A percentile compares a stretch with the other conserved stretches of the same genome.
phyloP scores from a whole-genome alignment of 2,113 vertebrate species.

The Paramisgurnus dabryanus region DNA sequence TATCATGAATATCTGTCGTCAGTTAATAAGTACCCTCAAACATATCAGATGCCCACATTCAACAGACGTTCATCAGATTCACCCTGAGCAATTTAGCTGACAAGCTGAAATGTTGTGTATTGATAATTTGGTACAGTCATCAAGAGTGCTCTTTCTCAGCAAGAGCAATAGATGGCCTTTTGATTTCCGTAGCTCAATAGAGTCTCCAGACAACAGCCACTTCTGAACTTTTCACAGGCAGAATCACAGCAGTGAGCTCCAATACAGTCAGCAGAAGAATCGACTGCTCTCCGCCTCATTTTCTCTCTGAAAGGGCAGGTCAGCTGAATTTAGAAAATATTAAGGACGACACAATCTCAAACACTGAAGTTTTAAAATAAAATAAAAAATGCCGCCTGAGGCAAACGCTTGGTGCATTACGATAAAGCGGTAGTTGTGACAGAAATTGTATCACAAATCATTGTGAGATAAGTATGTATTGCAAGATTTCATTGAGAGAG shows the following conservation, averaged over 20 bases:
- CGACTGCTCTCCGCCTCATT: constrained; percentile 1
- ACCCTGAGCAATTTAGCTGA: constrained; percentile 27
- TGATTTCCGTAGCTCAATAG: constrained; percentile 22
- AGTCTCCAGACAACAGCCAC: constrained; percentile 11
- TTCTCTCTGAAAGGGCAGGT: constrained; percentile 16
- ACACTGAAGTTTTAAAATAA: constrained; percentile 25
- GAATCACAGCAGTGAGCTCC: constrained; percentile 1
- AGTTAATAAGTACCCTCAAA: not conserved
- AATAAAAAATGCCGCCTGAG: not conserved
- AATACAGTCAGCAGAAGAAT: constrained; percentile 21
- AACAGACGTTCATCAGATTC: constrained; percentile 24
- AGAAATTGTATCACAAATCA: not conserved
- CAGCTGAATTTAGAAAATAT: not conserved
- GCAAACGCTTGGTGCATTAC: not conserved
- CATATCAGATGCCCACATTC: constrained; percentile 7
- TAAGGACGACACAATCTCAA: constrained; percentile 4
- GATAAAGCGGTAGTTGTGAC: not conserved
- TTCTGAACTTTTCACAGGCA: constrained; percentile 5
- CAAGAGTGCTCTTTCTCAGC: constrained; percentile 5
- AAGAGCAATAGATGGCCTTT: constrained; percentile 15
- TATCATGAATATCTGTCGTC: not conserved
- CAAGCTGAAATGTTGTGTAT: constrained; percentile 7
- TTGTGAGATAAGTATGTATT: not conserved
- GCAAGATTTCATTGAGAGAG: not conserved
- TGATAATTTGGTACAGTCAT: not conserved